Evolutionary conservation across 1,140 invertebrate species (phyloP).

Genomic region (Caenorhabditis inopinata): DNA sequence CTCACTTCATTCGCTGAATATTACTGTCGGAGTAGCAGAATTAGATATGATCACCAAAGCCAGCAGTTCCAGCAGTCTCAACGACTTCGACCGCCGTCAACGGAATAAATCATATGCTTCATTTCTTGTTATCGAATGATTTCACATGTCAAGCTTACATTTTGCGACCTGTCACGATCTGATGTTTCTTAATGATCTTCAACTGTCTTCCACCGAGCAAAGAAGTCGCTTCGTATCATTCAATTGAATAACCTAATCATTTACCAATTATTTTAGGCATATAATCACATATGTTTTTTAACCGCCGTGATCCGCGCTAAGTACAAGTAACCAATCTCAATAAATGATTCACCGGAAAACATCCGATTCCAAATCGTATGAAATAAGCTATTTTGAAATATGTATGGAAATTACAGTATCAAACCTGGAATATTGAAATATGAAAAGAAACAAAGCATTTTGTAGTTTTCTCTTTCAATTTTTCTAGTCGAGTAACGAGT

Average conservation of each 20-base stretch:
- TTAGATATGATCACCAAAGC: background rate
- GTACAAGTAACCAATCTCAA: too few relatives aligned
- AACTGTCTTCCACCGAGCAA: background rate
- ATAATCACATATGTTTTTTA: too few relatives aligned
- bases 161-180: background rate
- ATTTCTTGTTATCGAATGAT: background rate
- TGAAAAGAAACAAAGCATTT: too few relatives aligned
- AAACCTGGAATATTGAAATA: too few relatives aligned
- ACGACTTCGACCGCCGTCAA: background rate
- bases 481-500: too few relatives aligned
- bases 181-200: background rate
- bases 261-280: background rate
- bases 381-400: too few relatives aligned
- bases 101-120: background rate
- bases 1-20: background rate
- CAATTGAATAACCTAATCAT: background rate
- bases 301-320: background rate
- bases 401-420: too few relatives aligned
- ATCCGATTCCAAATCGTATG: too few relatives aligned
- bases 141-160: background rate
- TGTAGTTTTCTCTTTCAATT: too few relatives aligned
- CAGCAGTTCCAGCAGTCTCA: conserved; percentile 19
- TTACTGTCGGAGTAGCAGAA: background rate
- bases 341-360: too few relatives aligned
- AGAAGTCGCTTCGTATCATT: background rate